phyloP scores from a whole-genome alignment of 2,113 vertebrate genomes.

The Suricata suricatta region DNA sequence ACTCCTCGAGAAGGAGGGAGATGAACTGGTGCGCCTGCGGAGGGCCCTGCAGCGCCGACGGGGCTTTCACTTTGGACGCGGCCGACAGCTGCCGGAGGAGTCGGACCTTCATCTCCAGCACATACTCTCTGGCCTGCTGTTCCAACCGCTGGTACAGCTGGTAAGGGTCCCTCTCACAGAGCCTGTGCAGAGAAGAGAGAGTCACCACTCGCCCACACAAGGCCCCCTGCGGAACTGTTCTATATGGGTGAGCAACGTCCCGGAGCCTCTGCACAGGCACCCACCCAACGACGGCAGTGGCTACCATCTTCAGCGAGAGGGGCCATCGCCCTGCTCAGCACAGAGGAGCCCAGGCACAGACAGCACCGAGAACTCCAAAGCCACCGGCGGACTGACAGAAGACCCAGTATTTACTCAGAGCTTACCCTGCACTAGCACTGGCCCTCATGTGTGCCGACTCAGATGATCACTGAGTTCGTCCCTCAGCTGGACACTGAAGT shows the following conservation, averaged over 20 bases:
- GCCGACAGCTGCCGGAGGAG: constrained; percentile 93
- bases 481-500: background rate
- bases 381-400: accelerated
- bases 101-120: constrained; percentile 97
- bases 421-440: background rate
- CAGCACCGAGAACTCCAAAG: accelerated
- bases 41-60: constrained; percentile 88
- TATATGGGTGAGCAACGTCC: background rate
- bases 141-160: constrained; percentile 97
- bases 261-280: background rate
- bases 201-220: background rate
- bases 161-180: constrained; percentile 97
- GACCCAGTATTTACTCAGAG: background rate
- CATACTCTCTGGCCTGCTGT: constrained; percentile 96
- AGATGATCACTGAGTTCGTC: background rate
- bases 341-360: background rate
- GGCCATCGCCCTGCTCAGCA: accelerated
- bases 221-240: accelerated
- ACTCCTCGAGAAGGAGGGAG: constrained; percentile 96
- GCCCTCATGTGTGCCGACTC: background rate
- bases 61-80: constrained; percentile 87
- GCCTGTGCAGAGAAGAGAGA: constrained; percentile 82
- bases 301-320: background rate
- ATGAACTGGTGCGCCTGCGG: constrained; percentile 97
- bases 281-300: background rate